phyloP scores from a whole-genome alignment of 1,140 invertebrate species.

The Anagrus nilaparvatae region DNA sequence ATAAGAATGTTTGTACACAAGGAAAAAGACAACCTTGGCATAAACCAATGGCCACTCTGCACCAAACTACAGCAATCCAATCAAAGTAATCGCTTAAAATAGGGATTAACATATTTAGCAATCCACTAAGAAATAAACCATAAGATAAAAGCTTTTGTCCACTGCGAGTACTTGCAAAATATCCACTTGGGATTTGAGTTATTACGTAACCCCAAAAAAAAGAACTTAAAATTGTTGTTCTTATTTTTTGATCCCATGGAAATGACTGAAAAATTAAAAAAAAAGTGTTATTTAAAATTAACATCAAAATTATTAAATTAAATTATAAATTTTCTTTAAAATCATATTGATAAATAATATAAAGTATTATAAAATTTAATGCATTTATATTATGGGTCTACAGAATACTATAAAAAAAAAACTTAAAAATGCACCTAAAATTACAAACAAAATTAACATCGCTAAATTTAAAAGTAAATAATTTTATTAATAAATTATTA shows the following conservation, averaged over 20 bases:
- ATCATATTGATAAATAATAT: no score
- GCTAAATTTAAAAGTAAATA: no score
- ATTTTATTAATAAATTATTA: no score
- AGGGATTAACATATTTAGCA: constrained; percentile 1
- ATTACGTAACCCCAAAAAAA: constrained; percentile 12
- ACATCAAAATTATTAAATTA: no score
- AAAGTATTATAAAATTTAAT: no score
- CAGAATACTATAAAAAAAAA: no score
- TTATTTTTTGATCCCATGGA: constrained; percentile 5
- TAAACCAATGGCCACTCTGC: constrained; percentile 1
- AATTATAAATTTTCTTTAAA: no score
- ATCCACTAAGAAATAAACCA: not conserved
- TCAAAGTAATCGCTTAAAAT: not conserved
- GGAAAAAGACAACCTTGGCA: constrained; percentile 2
- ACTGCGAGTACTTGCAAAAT: constrained; percentile 2
- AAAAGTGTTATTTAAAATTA: no score
- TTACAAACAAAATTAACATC: no score
- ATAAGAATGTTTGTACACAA: constrained; percentile 2
- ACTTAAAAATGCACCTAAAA: no score
- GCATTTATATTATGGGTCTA: no score
- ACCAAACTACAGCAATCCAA: constrained; percentile 5
- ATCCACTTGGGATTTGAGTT: constrained; percentile 6
- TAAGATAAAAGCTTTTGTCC: constrained; percentile 4
- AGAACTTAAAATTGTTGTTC: constrained; percentile 5
- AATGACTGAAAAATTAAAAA: no score